These are phyloP conservation scores for Cephus runcator DNA, from an alignment of 2,888 invertebrate species.

Conservation along the genomic window DNA sequence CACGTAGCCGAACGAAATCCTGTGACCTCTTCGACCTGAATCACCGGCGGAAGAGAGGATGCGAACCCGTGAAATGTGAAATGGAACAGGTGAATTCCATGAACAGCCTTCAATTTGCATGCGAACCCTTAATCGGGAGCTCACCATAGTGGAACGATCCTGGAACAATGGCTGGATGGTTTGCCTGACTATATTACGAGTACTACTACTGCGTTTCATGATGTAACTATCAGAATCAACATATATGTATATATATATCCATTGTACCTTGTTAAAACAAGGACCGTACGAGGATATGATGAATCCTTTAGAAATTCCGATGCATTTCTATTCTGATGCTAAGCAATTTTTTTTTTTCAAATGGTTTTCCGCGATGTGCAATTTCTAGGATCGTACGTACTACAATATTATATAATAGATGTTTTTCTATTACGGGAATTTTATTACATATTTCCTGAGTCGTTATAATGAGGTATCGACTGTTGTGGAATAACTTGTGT, in stretches of 20 bases:
- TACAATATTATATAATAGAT: neutral
- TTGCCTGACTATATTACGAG: neutral
- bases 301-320: neutral
- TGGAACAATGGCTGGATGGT: neutral
- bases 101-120: neutral
- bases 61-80: neutral
- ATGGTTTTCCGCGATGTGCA: too few species aligned
- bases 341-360: too few species aligned
- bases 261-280: neutral
- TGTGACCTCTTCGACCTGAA: constrained; percentile 13
- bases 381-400: too few species aligned
- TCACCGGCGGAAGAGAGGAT: neutral
- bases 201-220: neutral
- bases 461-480: neutral
- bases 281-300: neutral
- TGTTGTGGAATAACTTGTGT: neutral
- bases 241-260: too few species aligned
- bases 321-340: too few species aligned
- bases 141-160: neutral
- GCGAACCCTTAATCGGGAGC: neutral
- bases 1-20: constrained; percentile 38
- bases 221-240: too few species aligned
- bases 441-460: neutral
- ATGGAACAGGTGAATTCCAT: neutral
- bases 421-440: neutral